Evolutionary conservation across 2,888 invertebrate genomes (phyloP).

Genomic region (Athalia rosae): DNA sequence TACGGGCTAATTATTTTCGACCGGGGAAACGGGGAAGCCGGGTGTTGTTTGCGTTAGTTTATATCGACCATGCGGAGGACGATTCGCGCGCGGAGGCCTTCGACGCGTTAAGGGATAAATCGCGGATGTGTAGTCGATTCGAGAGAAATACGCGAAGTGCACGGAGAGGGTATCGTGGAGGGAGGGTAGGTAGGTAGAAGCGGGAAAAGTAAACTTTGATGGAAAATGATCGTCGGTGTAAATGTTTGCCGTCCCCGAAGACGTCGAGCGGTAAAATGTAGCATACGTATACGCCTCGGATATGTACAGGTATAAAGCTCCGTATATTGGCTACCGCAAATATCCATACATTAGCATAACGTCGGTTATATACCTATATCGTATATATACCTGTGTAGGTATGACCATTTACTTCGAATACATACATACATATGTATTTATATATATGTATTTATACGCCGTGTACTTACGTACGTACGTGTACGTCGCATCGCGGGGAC

Average conservation of each 20-base stretch:
- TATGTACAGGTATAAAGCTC: neutral
- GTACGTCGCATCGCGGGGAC: neutral
- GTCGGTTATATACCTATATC: neutral
- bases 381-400: neutral
- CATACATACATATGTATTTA: neutral
- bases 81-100: neutral
- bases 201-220: slow-evolving; percentile 64
- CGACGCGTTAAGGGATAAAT: neutral
- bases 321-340: slow-evolving; percentile 24
- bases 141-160: too few species aligned
- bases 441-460: neutral
- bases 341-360: slow-evolving; percentile 34
- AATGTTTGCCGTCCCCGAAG: slow-evolving; percentile 59
- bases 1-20: neutral
- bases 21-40: too few species aligned
- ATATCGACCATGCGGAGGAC: too few species aligned
- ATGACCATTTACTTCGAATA: neutral
- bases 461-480: too few species aligned
- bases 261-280: slow-evolving; percentile 33
- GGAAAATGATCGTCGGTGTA: slow-evolving; percentile 61
- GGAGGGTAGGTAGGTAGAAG: slow-evolving; percentile 54
- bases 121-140: neutral
- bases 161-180: too few species aligned
- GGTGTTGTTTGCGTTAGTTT: too few species aligned
- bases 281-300: neutral